Conservation (phyloP, 2,888 invertebrate species). For the Phalangium opilio region DNA sequence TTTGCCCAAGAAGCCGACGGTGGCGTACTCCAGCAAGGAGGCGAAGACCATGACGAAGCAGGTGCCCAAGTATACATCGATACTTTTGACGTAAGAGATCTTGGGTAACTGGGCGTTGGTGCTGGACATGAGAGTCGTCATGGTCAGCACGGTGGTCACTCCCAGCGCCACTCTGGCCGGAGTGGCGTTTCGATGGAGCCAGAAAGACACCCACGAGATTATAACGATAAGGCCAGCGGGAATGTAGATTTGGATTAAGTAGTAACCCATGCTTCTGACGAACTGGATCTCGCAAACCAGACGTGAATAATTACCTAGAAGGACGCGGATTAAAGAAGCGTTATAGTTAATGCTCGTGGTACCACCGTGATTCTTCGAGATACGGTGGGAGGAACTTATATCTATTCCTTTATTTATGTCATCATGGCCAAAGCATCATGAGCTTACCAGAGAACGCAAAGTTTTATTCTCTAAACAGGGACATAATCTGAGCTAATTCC, state of each 20-base stretch:
- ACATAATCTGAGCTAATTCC: too few relatives aligned
- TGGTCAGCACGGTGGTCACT: slow-evolving; percentile 73
- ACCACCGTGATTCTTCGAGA: too few relatives aligned
- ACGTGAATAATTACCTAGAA: slow-evolving; percentile 77
- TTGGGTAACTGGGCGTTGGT: slow-evolving; percentile 33
- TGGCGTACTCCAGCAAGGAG: slow-evolving; percentile 30
- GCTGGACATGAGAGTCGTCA: slow-evolving; percentile 39
- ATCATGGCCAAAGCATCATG: too few relatives aligned
- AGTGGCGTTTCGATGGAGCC: slow-evolving; percentile 88
- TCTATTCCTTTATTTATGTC: too few relatives aligned
- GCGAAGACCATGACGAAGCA: slow-evolving; percentile 35
- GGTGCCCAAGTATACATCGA: slow-evolving; percentile 36
- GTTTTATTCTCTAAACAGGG: too few relatives aligned
- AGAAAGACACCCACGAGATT: slow-evolving; percentile 86
- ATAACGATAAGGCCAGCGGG: slow-evolving; percentile 92
- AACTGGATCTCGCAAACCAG: slow-evolving; percentile 93
- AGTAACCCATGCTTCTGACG: slow-evolving; percentile 95
- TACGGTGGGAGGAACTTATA: too few relatives aligned
- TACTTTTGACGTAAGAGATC: slow-evolving; percentile 31
- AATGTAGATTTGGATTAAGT: slow-evolving; percentile 95
- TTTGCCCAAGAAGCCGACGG: slow-evolving; percentile 22
- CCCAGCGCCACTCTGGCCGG: slow-evolving; percentile 85
- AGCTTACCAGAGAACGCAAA: too few relatives aligned
- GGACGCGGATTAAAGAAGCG: background rate
- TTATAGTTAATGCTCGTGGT: too few relatives aligned